Percentiles rank a stretch among this genome's conserved stretches.
Conservation (phyloP, 2,797 vertebrate species). For the Sebastes iracundus region DNA sequence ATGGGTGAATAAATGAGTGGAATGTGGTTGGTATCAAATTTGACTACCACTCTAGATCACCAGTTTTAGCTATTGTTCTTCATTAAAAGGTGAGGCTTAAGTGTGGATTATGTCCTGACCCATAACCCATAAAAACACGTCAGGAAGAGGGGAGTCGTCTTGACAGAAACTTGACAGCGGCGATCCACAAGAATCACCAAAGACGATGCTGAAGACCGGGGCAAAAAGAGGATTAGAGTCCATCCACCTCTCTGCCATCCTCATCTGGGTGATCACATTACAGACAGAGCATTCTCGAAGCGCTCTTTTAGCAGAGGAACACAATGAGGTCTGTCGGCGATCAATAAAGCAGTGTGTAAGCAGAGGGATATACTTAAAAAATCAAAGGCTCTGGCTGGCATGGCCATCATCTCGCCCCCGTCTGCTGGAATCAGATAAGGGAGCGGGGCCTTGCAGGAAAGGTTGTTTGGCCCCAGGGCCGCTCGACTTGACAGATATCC, state of each 20-base stretch:
- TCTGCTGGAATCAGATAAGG: conserved; percentile 82
- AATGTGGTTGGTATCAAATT: conserved; percentile 1
- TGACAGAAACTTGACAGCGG: conserved; percentile 29
- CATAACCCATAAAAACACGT: neutral
- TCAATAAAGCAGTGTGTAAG: conserved; percentile 75
- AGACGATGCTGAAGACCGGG: conserved; percentile 19
- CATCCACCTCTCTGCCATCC: conserved; percentile 44
- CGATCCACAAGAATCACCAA: conserved; percentile 40
- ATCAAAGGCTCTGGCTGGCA: conserved; percentile 74
- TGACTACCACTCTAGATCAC: neutral
- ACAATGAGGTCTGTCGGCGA: conserved; percentile 69
- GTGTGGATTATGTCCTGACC: conserved; percentile 20
- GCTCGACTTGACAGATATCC: conserved; percentile 66
- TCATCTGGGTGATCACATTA: conserved; percentile 67
- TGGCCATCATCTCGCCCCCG: conserved; percentile 61
- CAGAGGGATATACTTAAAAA: conserved; percentile 64
- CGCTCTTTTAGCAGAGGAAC: conserved; percentile 51
- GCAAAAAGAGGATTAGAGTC: conserved; percentile 51
- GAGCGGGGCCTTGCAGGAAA: conserved; percentile 62
- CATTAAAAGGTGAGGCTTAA: conserved; percentile 15
- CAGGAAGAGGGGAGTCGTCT: conserved; percentile 7
- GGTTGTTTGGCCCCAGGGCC: conserved; percentile 68
- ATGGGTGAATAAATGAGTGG: neutral
- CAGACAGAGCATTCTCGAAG: conserved; percentile 62
- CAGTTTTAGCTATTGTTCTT: conserved; percentile 13